A percentile compares a stretch with the other conserved stretches of the same genome.
phyloP scores from a whole-genome alignment of 2,113 vertebrate species.

The Onychorhynchus coronatus region DNA sequence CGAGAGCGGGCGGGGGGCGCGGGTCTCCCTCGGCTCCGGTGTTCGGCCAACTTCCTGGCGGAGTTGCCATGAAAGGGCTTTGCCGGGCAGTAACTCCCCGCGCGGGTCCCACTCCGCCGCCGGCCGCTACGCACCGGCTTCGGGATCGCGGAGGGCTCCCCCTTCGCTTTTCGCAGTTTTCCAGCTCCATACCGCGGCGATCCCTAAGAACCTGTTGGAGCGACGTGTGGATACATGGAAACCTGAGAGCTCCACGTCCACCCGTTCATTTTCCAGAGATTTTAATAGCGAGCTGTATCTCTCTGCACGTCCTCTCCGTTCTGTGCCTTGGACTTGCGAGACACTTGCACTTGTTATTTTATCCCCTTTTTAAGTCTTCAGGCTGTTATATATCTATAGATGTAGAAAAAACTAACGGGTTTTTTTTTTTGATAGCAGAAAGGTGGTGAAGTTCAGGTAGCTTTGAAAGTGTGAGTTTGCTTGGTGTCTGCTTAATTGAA shows the following conservation, averaged over 20 bases:
- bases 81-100: background rate
- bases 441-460: background rate
- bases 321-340: background rate
- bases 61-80: background rate
- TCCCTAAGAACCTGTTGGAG: background rate
- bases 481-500: background rate
- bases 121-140: too few relatives aligned
- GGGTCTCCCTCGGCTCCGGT: background rate
- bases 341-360: accelerated
- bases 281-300: background rate
- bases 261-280: background rate
- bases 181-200: accelerated
- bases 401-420: background rate
- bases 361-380: background rate
- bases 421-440: background rate
- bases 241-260: background rate
- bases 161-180: background rate
- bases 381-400: too few relatives aligned
- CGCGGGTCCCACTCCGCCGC: too few relatives aligned
- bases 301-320: background rate
- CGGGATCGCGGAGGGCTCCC: background rate
- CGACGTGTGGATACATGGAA: accelerated
- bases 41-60: background rate
- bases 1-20: background rate
- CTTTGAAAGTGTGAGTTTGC: accelerated